Evolutionary conservation across 2,888 invertebrate genomes (phyloP).

Genomic region (Mythimna ferrago): DNA sequence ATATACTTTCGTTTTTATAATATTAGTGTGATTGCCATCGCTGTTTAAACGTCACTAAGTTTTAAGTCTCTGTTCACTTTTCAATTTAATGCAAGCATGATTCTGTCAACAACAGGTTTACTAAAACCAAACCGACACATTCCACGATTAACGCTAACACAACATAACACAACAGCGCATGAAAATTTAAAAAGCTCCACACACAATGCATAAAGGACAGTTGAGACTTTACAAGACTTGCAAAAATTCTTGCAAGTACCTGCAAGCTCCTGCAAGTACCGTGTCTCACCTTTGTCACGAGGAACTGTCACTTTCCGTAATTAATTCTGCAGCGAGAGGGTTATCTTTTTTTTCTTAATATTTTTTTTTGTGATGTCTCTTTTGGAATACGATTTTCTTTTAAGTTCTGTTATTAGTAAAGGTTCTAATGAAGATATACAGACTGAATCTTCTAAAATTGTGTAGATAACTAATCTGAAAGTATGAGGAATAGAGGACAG

Average conservation of each 20-base stretch:
- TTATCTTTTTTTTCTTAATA: conserved; percentile 10
- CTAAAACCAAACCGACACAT: neutral
- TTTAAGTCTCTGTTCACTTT: too few relatives aligned
- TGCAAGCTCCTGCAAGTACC: conserved; percentile 20
- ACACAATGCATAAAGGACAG: conserved; percentile 45
- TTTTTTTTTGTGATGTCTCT: neutral
- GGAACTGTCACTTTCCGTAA: conserved; percentile 44
- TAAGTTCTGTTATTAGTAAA: neutral
- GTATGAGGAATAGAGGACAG: too few relatives aligned
- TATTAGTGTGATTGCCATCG: too few relatives aligned
- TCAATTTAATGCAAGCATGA: too few relatives aligned
- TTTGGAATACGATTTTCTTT: neutral
- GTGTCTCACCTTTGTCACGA: conserved; percentile 41
- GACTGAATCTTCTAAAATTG: too few relatives aligned
- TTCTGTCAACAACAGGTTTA: neutral
- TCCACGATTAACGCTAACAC: neutral
- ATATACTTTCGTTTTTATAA: too few relatives aligned
- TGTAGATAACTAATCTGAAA: too few relatives aligned
- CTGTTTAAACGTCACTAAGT: too few relatives aligned
- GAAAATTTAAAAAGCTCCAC: conserved; percentile 32
- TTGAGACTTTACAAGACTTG: conserved; percentile 19
- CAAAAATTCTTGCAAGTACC: conserved; percentile 23
- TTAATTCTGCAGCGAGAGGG: conserved; percentile 42
- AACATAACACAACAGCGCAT: conserved; percentile 4
- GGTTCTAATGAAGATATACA: too few relatives aligned